These are phyloP conservation scores for Epinephelus fuscoguttatus DNA, from an alignment of 2,113 vertebrate genomes.

Conservation along the genomic window DNA sequence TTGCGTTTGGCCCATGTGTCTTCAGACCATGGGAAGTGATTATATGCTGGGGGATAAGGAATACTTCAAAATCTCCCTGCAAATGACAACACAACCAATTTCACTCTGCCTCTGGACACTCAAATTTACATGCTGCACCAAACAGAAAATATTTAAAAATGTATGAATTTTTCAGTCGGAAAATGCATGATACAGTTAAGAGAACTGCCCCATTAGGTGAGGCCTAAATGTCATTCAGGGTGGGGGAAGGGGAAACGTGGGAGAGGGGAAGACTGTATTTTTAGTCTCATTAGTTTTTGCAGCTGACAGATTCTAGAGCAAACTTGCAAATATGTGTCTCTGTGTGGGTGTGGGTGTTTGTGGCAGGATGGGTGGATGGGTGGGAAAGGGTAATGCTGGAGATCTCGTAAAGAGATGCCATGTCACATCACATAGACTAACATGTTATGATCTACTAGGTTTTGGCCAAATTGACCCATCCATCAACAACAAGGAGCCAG, in stretches of 20 bases:
- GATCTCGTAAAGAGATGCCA: slow-evolving; percentile 37
- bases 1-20: background rate
- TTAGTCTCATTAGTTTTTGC: background rate
- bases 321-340: background rate
- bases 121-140: slow-evolving; percentile 41
- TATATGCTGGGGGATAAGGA: slow-evolving; percentile 28
- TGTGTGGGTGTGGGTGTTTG: slow-evolving; percentile 4
- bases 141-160: slow-evolving; percentile 39
- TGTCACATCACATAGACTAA: slow-evolving; percentile 40
- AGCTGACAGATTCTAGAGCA: background rate
- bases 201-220: background rate
- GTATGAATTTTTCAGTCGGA: slow-evolving; percentile 26
- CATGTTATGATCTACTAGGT: slow-evolving; percentile 42
- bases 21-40: slow-evolving; percentile 39
- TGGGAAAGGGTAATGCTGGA: background rate
- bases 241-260: background rate
- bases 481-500: slow-evolving; percentile 44
- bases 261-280: background rate
- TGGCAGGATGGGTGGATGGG: background rate
- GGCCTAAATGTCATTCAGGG: background rate
- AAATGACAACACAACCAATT: slow-evolving; percentile 65
- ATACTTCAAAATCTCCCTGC: slow-evolving; percentile 47
- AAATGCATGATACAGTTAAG: slow-evolving; percentile 11
- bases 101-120: slow-evolving; percentile 41
- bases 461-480: slow-evolving; percentile 46